Conservation (phyloP, 2,113 vertebrate species). For the Atlantisia rogersi region DNA sequence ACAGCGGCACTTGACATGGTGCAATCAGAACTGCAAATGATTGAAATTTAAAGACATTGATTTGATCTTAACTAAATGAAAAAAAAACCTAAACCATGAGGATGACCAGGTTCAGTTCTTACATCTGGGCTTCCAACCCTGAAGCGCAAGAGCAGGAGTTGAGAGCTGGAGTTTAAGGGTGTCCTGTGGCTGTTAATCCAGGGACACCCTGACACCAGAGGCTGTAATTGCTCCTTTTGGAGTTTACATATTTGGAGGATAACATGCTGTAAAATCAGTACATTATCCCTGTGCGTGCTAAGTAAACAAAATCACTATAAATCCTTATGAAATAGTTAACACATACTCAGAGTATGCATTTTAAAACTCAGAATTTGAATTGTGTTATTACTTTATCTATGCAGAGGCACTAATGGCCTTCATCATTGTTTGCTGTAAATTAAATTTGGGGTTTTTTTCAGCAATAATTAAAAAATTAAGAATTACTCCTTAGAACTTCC, state of each 20-base stretch:
- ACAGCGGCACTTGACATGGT: background rate
- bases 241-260: background rate
- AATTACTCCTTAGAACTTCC: background rate
- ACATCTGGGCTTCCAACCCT: background rate
- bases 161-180: background rate
- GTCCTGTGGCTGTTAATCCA: background rate
- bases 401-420: slow-evolving; percentile 6
- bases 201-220: background rate
- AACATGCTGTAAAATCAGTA: background rate
- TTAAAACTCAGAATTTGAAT: slow-evolving; percentile 3
- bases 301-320: background rate
- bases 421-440: background rate
- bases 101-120: background rate
- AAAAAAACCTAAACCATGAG: background rate
- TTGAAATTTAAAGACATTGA: background rate
- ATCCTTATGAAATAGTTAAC: slow-evolving; percentile 1
- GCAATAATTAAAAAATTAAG: background rate
- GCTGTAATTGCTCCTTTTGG: background rate
- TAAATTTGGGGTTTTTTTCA: background rate
- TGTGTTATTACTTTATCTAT: background rate
- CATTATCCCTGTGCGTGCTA: background rate
- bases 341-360: background rate
- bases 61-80: background rate
- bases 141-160: background rate
- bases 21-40: background rate